A percentile compares a stretch with the other conserved stretches of the same genome.
phyloP scores from a whole-genome alignment of 2,888 invertebrate genomes.

The Microctonus brassicae region DNA sequence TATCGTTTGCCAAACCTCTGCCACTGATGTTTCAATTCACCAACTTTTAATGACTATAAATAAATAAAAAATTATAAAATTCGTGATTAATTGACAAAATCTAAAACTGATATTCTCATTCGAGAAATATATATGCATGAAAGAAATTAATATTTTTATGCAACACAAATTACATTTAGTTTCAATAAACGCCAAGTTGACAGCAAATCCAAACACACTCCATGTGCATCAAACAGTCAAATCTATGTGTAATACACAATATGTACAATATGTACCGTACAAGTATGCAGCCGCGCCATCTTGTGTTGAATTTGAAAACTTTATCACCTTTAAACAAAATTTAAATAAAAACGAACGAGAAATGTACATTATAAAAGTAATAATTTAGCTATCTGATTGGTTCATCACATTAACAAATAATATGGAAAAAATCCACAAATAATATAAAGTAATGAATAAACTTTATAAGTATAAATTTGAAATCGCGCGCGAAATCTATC shows the following conservation, averaged over 20 bases:
- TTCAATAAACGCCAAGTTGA: background rate
- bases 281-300: too few relatives aligned
- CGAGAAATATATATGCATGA: background rate
- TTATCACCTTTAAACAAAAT: too few relatives aligned
- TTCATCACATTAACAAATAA: too few relatives aligned
- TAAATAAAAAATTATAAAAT: background rate
- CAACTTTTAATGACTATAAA: background rate
- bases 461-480: too few relatives aligned
- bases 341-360: too few relatives aligned
- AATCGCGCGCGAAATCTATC: background rate
- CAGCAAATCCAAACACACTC: background rate
- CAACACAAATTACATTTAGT: background rate
- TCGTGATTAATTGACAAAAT: background rate
- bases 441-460: too few relatives aligned
- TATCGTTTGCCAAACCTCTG: background rate
- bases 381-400: too few relatives aligned
- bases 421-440: too few relatives aligned
- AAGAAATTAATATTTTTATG: background rate
- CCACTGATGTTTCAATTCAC: background rate
- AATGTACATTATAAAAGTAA: too few relatives aligned
- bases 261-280: background rate
- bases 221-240: background rate
- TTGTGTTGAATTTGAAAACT: too few relatives aligned
- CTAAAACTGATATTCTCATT: background rate
- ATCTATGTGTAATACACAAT: background rate